A percentile compares a stretch with the other conserved stretches of the same genome.
phyloP scores from a whole-genome alignment of 2,797 vertebrate genomes.

The Paratrypauchen microcephalus region DNA sequence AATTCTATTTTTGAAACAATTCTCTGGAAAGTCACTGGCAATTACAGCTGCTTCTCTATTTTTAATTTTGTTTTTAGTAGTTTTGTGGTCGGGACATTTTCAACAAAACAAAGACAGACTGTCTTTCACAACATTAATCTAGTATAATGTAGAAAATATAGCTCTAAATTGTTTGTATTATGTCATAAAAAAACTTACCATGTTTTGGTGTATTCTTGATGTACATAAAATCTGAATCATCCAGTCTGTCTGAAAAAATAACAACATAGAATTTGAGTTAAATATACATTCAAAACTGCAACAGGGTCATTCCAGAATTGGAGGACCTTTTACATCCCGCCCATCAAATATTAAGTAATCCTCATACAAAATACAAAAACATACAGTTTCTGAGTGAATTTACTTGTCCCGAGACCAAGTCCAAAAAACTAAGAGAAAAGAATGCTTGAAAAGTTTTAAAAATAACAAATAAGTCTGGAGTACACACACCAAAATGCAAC shows the following conservation, averaged over 20 bases:
- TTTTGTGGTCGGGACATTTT: background rate
- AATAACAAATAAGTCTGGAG: too few species aligned
- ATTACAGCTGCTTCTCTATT: background rate
- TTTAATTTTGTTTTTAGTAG: background rate
- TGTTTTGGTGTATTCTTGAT: slow-evolving; percentile 77
- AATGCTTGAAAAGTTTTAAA: too few species aligned
- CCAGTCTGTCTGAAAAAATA: slow-evolving; percentile 73
- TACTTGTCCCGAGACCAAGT: too few species aligned
- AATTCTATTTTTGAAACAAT: background rate
- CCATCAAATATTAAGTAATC: too few species aligned
- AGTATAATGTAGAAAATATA: background rate
- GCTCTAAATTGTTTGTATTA: background rate
- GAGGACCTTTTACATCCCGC: too few species aligned
- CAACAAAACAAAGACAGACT: background rate
- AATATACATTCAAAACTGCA: background rate
- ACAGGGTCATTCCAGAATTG: too few species aligned
- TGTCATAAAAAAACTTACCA: slow-evolving; percentile 56
- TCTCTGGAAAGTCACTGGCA: background rate
- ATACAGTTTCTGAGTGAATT: too few species aligned
- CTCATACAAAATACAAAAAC: too few species aligned
- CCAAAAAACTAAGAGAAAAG: too few species aligned
- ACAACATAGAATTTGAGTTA: background rate
- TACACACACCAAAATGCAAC: too few species aligned
- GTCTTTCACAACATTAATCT: background rate
- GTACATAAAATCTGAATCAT: slow-evolving; percentile 78